Evolutionary conservation across 2,888 invertebrate genomes (phyloP), one percentile per base, ranked within the genome.

Genomic region (Dasypogon diadema): DNA sequence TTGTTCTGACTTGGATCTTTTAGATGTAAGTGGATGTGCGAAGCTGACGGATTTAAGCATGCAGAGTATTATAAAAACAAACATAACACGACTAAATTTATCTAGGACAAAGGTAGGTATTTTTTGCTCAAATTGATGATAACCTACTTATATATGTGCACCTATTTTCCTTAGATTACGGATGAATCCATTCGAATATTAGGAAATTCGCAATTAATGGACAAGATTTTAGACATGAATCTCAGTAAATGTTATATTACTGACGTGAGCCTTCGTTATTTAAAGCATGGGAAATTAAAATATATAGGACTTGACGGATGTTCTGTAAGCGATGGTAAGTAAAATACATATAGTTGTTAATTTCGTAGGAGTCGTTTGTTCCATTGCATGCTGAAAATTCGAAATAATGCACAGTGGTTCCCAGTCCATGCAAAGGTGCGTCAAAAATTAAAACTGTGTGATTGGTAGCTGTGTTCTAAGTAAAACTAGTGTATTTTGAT

Each of bases 61-160:
- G 16, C 60, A 75, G 5, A 77, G 74, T 22, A 77, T 87, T 65
- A 77, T 81, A 22, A 78, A 79, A 74, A 80, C 85, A 56, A 80
- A 81, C 75, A 76, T 86, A 24, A 76, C 77, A 37, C 83, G 82
- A 76, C 76, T 87, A 8, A 84, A 82, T 63, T 78, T 86, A 68
- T 84, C 85, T 4, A 80, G 81, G 24, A 84, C 87, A 18, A 81
- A 83, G 80, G 87, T 86, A 82, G 80, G 73, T 74, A 51, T 51
- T 30, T 14, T 8, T 60, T 37, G 10, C 18, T 34, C 2, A 0
- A 10, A 8, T 16, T 10, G 16, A 14, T 6, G 18, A 18, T 8
- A 34, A 34, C 16, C n/a, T 37, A n/a, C 2, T 14, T 30, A 10
- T 14, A 2, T 54, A 10, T 22, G 24, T 78, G 70, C 42, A n/a